Evolutionary conservation across 2,797 vertebrate genomes (phyloP), one percentile per base, ranked within the genome.

Genomic region (Falco novaeseelandiae): DNA sequence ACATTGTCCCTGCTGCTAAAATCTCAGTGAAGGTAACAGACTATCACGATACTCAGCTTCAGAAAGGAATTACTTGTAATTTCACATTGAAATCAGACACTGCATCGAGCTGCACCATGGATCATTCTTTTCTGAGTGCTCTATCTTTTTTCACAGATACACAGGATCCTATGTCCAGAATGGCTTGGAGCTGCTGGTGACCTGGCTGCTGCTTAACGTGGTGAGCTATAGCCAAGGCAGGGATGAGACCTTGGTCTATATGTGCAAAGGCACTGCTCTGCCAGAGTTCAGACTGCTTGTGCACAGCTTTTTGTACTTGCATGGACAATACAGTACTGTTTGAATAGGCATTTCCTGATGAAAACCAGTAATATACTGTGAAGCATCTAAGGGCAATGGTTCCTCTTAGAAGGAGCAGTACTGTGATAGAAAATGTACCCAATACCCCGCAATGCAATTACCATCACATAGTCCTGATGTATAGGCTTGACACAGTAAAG

Each of bases 401-500:
- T 93, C 65, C 93, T 96, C 94, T 95, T 85, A 93, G 88, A 97
- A 77, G 87, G 97, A 96, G 83, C 74, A 96, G 89, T 74, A 82
- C 93, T 92, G 81, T 83, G 76, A 83, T 4, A 95, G 62, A 96
- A 98, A 97, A 98, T 94, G 92, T 76, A 95, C 93, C 95, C 86
- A 84, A 73, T 93, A 94, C 66, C 92, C 97, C 19, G 86, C 93
- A 94, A 97, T 70, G 96, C 97, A 98, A 98, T 98, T 98, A 98
- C 95, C 94, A 96, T 92, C 95, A 96, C 93, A 95, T 83, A 95
- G 42, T 95, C 96, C 97, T 95, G 96, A 98, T 86, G 93, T 97
- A 97, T 97, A 97, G 96, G 92, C 93, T 97, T 98, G 97, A 98
- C 97, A 98, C 89, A 94, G 97, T 97, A 95, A 98, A 98, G 97